These are phyloP conservation scores for Andrena hattorfiana DNA, from an alignment of 2,888 invertebrate genomes.

Conservation along the genomic window DNA sequence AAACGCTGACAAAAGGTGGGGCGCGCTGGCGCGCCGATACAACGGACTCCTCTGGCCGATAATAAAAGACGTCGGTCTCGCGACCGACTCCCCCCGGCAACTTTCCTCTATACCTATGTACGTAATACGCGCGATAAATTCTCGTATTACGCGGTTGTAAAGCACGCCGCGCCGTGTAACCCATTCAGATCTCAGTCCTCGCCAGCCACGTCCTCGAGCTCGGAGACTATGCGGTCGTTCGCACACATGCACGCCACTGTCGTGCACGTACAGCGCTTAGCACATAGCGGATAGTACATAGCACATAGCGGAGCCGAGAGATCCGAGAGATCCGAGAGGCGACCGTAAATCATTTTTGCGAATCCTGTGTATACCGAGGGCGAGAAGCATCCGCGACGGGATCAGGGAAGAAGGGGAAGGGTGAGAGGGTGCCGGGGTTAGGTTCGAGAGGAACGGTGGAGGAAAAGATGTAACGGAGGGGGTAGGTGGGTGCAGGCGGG, in stretches of 20 bases:
- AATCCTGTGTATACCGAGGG: constrained; percentile 56
- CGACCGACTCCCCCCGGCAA: constrained; percentile 12
- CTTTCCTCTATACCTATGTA: constrained; percentile 10
- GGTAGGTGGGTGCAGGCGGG: constrained; percentile 26
- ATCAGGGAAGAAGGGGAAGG: constrained; percentile 32
- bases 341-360: constrained; percentile 74
- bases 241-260: background rate
- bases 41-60: constrained; percentile 31
- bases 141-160: constrained; percentile 65
- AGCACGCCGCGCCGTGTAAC: constrained; percentile 49
- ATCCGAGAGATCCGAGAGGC: constrained; percentile 52
- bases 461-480: constrained; percentile 19
- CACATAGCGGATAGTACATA: too few species aligned
- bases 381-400: constrained; percentile 52
- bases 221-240: constrained; percentile 24
- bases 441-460: constrained; percentile 12
- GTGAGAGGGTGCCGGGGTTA: background rate
- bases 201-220: constrained; percentile 2
- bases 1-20: constrained; percentile 36
- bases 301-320: too few species aligned
- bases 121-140: constrained; percentile 58
- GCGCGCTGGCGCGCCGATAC: constrained; percentile 32
- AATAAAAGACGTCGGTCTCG: constrained; percentile 35
- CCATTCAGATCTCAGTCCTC: constrained; percentile 67
- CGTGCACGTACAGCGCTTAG: background rate